Conservation (phyloP, 2,113 vertebrate genomes). For the Chrysemys picta region DNA sequence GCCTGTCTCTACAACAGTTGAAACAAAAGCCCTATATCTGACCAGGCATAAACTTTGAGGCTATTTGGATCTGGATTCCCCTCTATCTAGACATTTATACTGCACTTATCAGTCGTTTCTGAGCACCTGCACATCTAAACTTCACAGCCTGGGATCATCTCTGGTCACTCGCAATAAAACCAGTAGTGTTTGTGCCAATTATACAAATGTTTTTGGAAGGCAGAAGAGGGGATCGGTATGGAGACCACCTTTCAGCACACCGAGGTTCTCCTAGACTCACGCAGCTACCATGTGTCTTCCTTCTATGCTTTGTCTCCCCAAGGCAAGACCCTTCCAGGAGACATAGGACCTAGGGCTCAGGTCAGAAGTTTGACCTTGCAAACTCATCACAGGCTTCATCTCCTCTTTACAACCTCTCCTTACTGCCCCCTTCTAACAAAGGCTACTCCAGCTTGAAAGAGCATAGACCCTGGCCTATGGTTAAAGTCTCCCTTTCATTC, state of each 20-base stretch:
- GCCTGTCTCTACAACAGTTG: background rate
- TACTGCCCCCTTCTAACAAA: background rate
- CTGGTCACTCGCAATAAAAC: background rate
- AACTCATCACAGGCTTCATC: background rate
- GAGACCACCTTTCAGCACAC: background rate
- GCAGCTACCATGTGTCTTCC: background rate
- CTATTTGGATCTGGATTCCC: background rate
- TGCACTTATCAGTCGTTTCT: background rate
- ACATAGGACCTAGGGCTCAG: rapidly evolving
- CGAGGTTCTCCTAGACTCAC: background rate
- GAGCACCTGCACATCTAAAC: background rate
- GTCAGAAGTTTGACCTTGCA: background rate
- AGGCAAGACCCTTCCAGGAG: background rate
- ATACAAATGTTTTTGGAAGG: background rate
- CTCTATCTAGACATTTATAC: background rate
- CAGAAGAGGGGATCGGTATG: background rate
- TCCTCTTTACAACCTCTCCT: background rate
- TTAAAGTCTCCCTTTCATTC: background rate
- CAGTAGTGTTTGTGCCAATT: background rate
- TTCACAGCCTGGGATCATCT: background rate
- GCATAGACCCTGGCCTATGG: background rate
- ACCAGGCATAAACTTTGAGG: background rate
- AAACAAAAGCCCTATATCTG: background rate
- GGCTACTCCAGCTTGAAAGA: background rate
- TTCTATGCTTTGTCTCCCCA: background rate